Evolutionary conservation across 2,888 invertebrate genomes (phyloP).

Genomic region (Caenorhabditis angaria): DNA sequence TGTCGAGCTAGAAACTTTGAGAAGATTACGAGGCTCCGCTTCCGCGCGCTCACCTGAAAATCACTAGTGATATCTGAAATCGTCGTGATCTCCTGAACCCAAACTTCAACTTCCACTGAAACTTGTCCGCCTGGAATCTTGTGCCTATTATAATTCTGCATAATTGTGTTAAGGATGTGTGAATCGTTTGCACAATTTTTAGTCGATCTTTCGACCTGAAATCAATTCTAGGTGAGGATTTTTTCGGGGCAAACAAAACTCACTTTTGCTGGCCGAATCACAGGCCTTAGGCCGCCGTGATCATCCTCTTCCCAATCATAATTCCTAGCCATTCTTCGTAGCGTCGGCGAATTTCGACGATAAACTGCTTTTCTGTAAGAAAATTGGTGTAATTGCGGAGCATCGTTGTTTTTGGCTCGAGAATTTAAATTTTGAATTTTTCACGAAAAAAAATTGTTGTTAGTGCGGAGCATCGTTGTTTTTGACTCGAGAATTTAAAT

Average conservation of each 20-base stretch:
- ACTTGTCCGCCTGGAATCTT: constrained; percentile 71
- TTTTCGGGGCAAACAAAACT: no score
- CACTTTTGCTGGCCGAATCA: constrained; percentile 55
- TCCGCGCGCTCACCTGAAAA: no score
- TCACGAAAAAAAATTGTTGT: no score
- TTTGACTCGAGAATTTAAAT: no score
- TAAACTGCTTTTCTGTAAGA: constrained; percentile 56
- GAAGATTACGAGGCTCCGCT: no score
- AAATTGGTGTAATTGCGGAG: not conserved
- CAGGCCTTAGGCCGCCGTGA: constrained; percentile 62
- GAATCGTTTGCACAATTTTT: constrained; percentile 68
- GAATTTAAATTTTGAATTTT: not conserved
- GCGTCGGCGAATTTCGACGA: constrained; percentile 66
- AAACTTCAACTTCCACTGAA: constrained; percentile 66
- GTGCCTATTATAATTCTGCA: constrained; percentile 66
- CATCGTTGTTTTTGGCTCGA: no score
- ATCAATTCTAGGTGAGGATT: not conserved
- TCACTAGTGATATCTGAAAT: constrained; percentile 71
- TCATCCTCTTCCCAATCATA: constrained; percentile 72
- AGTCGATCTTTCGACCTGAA: constrained; percentile 47
- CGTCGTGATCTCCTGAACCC: constrained; percentile 72
- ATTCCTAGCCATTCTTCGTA: constrained; percentile 64
- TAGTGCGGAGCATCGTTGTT: no score
- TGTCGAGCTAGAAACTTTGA: constrained; percentile 69
- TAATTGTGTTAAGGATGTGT: constrained; percentile 60